A percentile compares a stretch with the other conserved stretches of the same genome.
These are phyloP conservation scores for Chloroceryle amazona DNA, from an alignment of 2,797 vertebrate species.

Conservation along the genomic window DNA sequence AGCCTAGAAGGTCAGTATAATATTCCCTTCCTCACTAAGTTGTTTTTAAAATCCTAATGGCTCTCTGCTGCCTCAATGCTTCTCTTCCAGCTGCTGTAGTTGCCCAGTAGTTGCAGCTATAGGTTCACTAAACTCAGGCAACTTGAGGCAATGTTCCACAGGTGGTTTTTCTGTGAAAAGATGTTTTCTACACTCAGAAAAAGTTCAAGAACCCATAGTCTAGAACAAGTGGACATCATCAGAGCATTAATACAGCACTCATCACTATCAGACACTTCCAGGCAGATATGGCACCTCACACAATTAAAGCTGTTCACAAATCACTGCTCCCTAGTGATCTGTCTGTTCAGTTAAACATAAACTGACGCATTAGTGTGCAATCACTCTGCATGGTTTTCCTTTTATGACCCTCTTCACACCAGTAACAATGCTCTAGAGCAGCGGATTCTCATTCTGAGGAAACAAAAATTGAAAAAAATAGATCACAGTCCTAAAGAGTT, in stretches of 20 bases:
- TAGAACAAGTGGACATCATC: background rate
- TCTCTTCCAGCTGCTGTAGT: background rate
- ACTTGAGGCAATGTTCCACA: background rate
- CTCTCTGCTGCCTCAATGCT: background rate
- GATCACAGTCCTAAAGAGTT: background rate
- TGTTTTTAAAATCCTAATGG: background rate
- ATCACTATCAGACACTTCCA: slow-evolving; percentile 14
- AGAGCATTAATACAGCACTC: background rate
- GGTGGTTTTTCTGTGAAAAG: background rate
- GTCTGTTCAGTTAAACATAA: slow-evolving; percentile 40
- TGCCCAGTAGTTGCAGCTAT: background rate
- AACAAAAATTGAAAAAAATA: background rate
- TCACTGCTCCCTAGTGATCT: slow-evolving; percentile 23
- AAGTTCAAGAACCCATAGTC: background rate
- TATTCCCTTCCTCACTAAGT: background rate
- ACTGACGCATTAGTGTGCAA: background rate
- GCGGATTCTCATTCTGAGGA: background rate
- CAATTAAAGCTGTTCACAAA: slow-evolving; percentile 49
- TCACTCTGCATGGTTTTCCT: slow-evolving; percentile 4
- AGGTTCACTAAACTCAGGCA: background rate
- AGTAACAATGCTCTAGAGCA: slow-evolving; percentile 26
- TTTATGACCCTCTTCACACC: slow-evolving; percentile 20
- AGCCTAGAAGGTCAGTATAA: background rate
- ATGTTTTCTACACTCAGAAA: background rate
- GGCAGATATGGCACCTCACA: background rate